phyloP scores from a whole-genome alignment of 2,888 invertebrate species.

The Furcula furcula region DNA sequence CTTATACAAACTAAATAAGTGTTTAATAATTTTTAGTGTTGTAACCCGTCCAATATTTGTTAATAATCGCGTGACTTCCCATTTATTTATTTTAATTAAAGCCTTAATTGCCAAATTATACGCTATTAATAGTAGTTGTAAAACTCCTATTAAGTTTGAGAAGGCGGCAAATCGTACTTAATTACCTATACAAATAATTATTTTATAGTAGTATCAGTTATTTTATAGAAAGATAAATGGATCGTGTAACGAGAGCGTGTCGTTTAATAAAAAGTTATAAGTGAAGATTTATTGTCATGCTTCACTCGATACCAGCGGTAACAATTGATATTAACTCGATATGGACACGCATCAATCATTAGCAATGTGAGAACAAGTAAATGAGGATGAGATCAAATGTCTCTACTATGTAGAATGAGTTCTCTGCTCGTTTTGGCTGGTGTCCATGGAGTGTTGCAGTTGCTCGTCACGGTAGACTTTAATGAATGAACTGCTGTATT shows the following conservation, averaged over 20 bases:
- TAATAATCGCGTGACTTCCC: not conserved
- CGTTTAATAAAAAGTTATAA: conserved; percentile 13
- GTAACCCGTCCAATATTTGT: too few species aligned
- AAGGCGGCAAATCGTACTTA: conserved; percentile 31
- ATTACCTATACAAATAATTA: conserved; percentile 22
- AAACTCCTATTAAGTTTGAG: conserved; percentile 24
- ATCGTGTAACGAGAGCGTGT: conserved; percentile 23
- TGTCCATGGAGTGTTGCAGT: too few species aligned
- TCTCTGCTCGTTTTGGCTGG: too few species aligned
- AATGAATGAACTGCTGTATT: too few species aligned
- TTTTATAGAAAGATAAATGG: conserved; percentile 26
- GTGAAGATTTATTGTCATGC: conserved; percentile 21
- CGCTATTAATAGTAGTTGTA: conserved; percentile 21
- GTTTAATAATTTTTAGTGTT: too few species aligned
- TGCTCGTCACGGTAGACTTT: too few species aligned
- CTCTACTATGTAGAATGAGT: too few species aligned
- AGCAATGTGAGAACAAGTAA: conserved; percentile 52
- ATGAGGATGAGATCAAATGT: conserved; percentile 12
- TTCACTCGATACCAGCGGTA: conserved; percentile 15
- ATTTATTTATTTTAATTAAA: conserved; percentile 13
- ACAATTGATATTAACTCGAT: conserved; percentile 43
- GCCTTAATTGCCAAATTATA: conserved; percentile 25
- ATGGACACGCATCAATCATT: conserved; percentile 45
- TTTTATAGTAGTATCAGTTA: too few species aligned
- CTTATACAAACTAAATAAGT: too few species aligned